Evolutionary conservation across 1,140 invertebrate genomes (phyloP).

Genomic region (Fopius arisanus): DNA sequence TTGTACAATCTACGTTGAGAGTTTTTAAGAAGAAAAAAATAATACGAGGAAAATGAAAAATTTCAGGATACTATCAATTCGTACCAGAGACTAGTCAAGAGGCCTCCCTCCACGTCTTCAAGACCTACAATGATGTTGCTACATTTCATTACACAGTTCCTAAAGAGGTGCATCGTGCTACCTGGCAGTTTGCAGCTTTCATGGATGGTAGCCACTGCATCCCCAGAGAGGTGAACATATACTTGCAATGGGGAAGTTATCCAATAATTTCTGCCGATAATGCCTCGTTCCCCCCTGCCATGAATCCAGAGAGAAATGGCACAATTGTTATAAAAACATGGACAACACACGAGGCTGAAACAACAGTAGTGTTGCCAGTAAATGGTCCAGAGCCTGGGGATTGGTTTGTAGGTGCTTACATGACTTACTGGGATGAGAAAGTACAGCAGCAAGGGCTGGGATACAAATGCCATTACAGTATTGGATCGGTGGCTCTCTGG

Average conservation of each 20-base stretch:
- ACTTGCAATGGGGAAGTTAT: constrained; percentile 69
- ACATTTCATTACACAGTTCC: constrained; percentile 67
- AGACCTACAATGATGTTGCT: constrained; percentile 65
- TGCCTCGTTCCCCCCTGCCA: constrained; percentile 58
- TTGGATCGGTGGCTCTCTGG: constrained; percentile 68
- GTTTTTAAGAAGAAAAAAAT: neutral
- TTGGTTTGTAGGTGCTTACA: constrained; percentile 70
- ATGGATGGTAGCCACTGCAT: constrained; percentile 63
- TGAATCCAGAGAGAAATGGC: constrained; percentile 53
- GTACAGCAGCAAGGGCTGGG: constrained; percentile 64
- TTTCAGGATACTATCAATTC: neutral
- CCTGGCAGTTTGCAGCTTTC: constrained; percentile 69
- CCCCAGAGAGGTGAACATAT: constrained; percentile 63
- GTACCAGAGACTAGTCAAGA: constrained; percentile 66
- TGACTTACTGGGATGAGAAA: constrained; percentile 66
- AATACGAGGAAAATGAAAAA: neutral
- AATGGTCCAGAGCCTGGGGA: constrained; percentile 67
- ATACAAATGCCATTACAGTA: constrained; percentile 66
- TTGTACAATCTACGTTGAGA: neutral
- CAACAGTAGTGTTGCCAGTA: constrained; percentile 60
- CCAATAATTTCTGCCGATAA: constrained; percentile 68
- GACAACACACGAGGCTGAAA: constrained; percentile 61
- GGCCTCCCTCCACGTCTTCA: constrained; percentile 63
- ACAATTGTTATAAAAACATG: constrained; percentile 54
- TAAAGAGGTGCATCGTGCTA: constrained; percentile 62